Evolutionary conservation across 2,888 invertebrate species (phyloP), one percentile per base, ranked within the genome.

Genomic region (Iphiclides podalirius): DNA sequence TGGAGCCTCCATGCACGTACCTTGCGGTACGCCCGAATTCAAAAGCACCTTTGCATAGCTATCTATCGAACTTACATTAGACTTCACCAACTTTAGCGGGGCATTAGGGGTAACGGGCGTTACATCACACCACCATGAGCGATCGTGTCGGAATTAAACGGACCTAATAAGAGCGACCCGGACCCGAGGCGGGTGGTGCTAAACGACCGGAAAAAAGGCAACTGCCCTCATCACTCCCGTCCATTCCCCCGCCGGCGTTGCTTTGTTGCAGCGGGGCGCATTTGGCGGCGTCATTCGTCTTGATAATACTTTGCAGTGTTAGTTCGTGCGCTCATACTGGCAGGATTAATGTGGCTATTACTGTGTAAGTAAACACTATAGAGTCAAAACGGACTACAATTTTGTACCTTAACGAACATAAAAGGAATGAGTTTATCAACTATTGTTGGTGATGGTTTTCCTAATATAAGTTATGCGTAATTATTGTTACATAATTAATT

Each of bases 91-190:
- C n/a, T n/a, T n/a, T n/a, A n/a, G n/a, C n/a, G n/a, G n/a, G n/a
- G n/a, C n/a, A n/a, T n/a, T n/a, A n/a, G n/a, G n/a, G n/a, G n/a
- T n/a, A n/a, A n/a, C n/a, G n/a, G n/a, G n/a, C n/a, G n/a, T n/a
- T n/a, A n/a, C n/a, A n/a, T n/a, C 14, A 2, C 39, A 23, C 28
- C 14, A 31, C 33, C 31, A 42, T 12, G 13, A 42, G 17, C 16
- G 33, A 13, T 8, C 23, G 35, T 36, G 33, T 20, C 23, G 26
- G 15, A 43, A 43, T 15, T 14, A 43, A 43, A 42, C 20, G 34
- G n/a, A 34, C 26, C 35, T 43, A 43, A 35, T 35, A 43, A 43
- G 43, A 15, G 36, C 42, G 42, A 34, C 34, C 13, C 17, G 20
- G 1, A 14, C 33, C 17, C 20, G 34, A 20, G 34, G 43, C 20